These are phyloP conservation scores for Apocheima hispidaria DNA, from an alignment of 2,888 invertebrate genomes.

Conservation along the genomic window DNA sequence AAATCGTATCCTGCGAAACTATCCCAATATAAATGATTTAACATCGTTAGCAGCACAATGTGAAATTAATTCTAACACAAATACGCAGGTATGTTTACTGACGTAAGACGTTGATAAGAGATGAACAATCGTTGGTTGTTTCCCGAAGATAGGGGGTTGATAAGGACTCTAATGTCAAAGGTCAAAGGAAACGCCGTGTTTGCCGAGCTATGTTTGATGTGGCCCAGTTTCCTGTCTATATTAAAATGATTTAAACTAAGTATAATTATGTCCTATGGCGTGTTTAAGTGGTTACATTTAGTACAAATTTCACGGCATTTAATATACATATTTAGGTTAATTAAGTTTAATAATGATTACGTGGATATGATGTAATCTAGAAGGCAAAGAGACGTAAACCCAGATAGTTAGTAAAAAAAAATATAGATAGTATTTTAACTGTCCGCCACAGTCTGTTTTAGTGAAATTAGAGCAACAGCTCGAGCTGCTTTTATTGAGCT, in stretches of 20 bases:
- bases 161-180: constrained; percentile 68
- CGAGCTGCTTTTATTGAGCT: too few relatives aligned
- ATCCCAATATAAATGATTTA: constrained; percentile 15
- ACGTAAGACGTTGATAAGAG: constrained; percentile 61
- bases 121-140: constrained; percentile 70
- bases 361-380: too few relatives aligned
- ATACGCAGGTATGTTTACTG: constrained; percentile 64
- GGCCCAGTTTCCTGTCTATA: constrained; percentile 62
- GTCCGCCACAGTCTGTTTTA: too few relatives aligned
- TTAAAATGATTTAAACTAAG: constrained; percentile 42
- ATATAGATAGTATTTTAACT: too few relatives aligned
- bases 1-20: constrained; percentile 13
- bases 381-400: too few relatives aligned
- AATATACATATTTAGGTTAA: too few relatives aligned
- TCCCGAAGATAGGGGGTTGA: constrained; percentile 66
- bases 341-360: too few relatives aligned
- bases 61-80: constrained; percentile 65
- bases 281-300: too few relatives aligned
- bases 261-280: background rate
- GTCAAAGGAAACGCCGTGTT: constrained; percentile 78
- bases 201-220: constrained; percentile 64
- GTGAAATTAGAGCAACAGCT: too few relatives aligned
- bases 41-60: constrained; percentile 49
- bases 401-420: too few relatives aligned
- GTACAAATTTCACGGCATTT: too few relatives aligned